Evolutionary conservation across 2,888 invertebrate genomes (phyloP), one percentile per base, ranked within the genome.

Genomic region (Lochmaea crataegi): DNA sequence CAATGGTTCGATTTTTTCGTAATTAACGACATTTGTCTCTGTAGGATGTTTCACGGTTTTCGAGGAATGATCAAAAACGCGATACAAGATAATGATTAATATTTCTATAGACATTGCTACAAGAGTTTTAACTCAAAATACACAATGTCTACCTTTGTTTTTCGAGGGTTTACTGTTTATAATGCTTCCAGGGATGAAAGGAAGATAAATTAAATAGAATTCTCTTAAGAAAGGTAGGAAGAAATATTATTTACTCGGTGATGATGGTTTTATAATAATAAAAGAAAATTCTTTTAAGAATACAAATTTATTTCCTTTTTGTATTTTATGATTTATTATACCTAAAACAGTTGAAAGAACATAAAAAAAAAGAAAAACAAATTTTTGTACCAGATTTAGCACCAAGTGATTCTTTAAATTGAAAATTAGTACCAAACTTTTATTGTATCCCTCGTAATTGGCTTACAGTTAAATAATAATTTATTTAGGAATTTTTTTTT

Each of bases 161-260:
- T 61, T 61, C 61, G 41, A 38, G 11, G 41, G 38, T 61, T 61
- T 63, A 18, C 42, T 45, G 14, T 1, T 32, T 32, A 32, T 32
- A 32, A 32, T 7, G 32, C 32, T 32, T 61, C 16, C 4, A 16
- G 11, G 3, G 32, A n/a, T n/a, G 42, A 63, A 42, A 38, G 38
- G 60, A 60, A 63, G 61, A 63, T 63, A 42, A 42, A 63, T 63
- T 14, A 16, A 60, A 32, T 32, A n/a, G n/a, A 32, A 60, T n/a
- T 60, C 26, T 26, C 4, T 60, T 32, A 41, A n/a, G 60, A 60
- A 38, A 38, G 32, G 12, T n/a, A n/a, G 38, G 38, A 38, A 38
- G n/a, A 60, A 32, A 6, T 38, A 38, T 22, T 22, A 22, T 22
- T 22, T 22, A 22, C 22, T 2, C 22, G 22, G 22, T 22, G 22